Evolutionary conservation across 2,113 vertebrate species (phyloP), one percentile per base, ranked within the genome.

Genomic region (Podarcis cretensis): DNA sequence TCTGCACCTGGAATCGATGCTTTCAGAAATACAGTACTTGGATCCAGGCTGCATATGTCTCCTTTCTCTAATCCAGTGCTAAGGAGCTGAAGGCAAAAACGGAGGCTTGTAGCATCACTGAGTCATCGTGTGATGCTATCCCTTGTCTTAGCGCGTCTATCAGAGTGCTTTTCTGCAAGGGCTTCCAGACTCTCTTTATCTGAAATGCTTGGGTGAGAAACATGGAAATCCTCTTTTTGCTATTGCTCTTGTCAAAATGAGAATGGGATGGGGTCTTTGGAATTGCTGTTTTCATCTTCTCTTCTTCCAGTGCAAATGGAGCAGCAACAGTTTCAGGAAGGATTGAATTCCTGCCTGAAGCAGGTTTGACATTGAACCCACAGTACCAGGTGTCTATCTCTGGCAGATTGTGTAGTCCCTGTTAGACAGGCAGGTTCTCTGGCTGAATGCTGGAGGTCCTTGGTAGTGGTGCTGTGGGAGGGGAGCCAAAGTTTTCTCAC

Each of bases 1-100:
- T n/a, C 3, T 82, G 0, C 8, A 16, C 63, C 0, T 1, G 71
- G 32, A 54, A 1, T 23, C 3, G 81, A 0, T 0, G 3, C 14
- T 54, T 74, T 2, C 21, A 0, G 3, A 63, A 63, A 0, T 25
- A 3, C 30, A 5, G 32, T 54, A 59, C 2, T 5, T 0, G n/a
- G 0, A 23, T 65, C 1, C 2, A 16, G 40, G 13, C 30, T 25
- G 65, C 8, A 20, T 83, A 35, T 66, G 68, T 48, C 9, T 48
- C 9, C 48, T 54, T 54, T 54, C 48, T 54, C 48, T 54, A 43
- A 54, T 16, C 65, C 76, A 6, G 2, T 1, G 6, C 48, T 1
- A 2, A 16, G 21, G 25, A 1, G 16, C 6, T 13, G 2, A 5
- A 30, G 48, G 23, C 0, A 30, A 21, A 27, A 75, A 13, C 2